These are phyloP conservation scores for Triplophysa tibetana DNA, from an alignment of 2,113 vertebrate species.

Conservation along the genomic window DNA sequence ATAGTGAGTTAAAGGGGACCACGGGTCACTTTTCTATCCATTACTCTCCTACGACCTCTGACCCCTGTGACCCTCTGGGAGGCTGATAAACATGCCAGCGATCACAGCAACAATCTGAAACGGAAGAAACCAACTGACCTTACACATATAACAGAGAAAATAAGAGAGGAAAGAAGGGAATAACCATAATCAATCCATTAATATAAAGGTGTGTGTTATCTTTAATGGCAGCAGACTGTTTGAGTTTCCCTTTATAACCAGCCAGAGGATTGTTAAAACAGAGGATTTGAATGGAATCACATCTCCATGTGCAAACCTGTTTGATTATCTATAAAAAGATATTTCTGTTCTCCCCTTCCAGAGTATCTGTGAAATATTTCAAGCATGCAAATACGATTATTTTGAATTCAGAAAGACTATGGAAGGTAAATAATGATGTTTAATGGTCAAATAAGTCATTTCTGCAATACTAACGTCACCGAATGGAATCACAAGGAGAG, in stretches of 20 bases:
- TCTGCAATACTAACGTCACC: no score
- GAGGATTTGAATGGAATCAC: slow-evolving; percentile 34
- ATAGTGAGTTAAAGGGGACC: not conserved
- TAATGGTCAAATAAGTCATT: no score
- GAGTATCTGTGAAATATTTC: not conserved
- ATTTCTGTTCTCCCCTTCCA: slow-evolving; percentile 10
- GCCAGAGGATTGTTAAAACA: no score
- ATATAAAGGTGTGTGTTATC: slow-evolving; percentile 35
- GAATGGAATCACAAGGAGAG: no score
- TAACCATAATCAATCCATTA: slow-evolving; percentile 26
- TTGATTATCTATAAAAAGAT: slow-evolving; percentile 21
- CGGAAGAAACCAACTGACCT: not conserved
- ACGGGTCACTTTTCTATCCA: not conserved
- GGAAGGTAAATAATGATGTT: not conserved
- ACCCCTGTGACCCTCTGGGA: not conserved
- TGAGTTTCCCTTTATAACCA: slow-evolving; percentile 23
- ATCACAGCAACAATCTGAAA: not conserved
- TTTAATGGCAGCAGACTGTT: slow-evolving; percentile 27
- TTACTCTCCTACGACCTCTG: no score
- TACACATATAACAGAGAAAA: slow-evolving; percentile 14
- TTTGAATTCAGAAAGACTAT: not conserved
- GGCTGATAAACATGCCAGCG: not conserved
- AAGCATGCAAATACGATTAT: not conserved
- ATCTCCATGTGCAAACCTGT: slow-evolving; percentile 14
- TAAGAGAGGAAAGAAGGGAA: not conserved